A percentile compares a stretch with the other conserved stretches of the same genome.
phyloP scores from a whole-genome alignment of 2,797 vertebrate species.

The Pipistrellus pipistrellus region DNA sequence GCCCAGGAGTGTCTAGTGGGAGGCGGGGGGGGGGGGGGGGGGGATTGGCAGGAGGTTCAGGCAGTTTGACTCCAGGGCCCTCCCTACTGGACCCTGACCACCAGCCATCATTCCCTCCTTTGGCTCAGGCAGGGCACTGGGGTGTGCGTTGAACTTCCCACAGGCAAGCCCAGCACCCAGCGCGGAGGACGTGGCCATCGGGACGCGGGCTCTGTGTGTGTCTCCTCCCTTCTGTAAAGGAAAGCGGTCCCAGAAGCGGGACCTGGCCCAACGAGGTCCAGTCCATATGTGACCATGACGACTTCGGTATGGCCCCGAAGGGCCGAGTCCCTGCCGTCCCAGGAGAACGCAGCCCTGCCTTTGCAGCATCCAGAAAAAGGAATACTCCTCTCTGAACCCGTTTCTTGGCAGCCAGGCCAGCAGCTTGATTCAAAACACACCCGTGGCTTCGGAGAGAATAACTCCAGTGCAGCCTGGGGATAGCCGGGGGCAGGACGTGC shows the following conservation, averaged over 20 bases:
- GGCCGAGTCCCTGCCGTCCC: neutral
- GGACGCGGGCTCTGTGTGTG: fast-evolving
- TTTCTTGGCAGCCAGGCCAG: constrained; percentile 11
- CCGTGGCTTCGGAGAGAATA: neutral
- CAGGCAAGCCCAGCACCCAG: fast-evolving
- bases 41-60: neutral
- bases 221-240: neutral
- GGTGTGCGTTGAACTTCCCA: fast-evolving
- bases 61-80: fast-evolving
- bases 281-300: fast-evolving
- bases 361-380: neutral
- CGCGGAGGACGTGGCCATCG: fast-evolving
- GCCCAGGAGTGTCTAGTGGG: neutral
- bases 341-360: fast-evolving
- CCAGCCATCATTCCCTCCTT: fast-evolving
- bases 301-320: fast-evolving
- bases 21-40: fast-evolving
- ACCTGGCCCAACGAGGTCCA: fast-evolving
- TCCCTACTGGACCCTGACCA: fast-evolving
- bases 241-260: fast-evolving
- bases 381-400: neutral
- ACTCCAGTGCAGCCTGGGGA: neutral
- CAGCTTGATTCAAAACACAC: constrained; percentile 47
- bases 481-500: neutral
- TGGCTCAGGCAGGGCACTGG: neutral